Conservation (phyloP, 2,113 vertebrate genomes). For the Puffinus mauretanicus region DNA sequence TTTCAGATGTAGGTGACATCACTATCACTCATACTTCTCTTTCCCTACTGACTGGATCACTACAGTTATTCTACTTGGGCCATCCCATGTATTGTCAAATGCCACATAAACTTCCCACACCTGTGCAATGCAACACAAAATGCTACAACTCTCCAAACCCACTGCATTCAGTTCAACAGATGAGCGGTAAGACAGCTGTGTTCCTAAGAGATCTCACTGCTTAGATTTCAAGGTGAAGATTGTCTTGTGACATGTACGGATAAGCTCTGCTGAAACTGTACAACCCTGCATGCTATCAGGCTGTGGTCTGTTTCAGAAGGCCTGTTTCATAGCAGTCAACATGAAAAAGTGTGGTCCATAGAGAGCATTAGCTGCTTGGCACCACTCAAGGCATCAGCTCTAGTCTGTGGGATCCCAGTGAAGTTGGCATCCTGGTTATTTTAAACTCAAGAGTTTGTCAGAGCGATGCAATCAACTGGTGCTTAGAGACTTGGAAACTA, state of each 20-base stretch:
- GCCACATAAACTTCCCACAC: neutral
- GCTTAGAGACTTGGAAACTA: neutral
- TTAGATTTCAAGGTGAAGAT: neutral
- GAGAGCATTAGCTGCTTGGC: neutral
- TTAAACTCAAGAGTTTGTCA: slow-evolving; percentile 14
- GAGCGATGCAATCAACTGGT: neutral
- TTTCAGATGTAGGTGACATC: neutral
- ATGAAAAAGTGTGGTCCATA: neutral
- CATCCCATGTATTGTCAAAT: neutral
- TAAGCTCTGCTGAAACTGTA: neutral
- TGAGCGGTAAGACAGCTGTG: neutral
- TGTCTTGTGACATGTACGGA: rapidly evolving
- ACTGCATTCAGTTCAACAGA: neutral
- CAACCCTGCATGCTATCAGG: neutral
- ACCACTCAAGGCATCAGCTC: neutral
- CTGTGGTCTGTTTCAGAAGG: neutral
- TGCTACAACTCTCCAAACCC: neutral
- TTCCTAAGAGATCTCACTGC: neutral
- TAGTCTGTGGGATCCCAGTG: neutral
- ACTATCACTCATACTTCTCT: neutral
- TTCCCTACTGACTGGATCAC: neutral
- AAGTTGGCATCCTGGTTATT: neutral
- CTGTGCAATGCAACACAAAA: neutral
- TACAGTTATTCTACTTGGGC: neutral
- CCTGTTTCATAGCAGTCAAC: neutral